phyloP scores from a whole-genome alignment of 2,113 vertebrate species.

The Python bivittatus region DNA sequence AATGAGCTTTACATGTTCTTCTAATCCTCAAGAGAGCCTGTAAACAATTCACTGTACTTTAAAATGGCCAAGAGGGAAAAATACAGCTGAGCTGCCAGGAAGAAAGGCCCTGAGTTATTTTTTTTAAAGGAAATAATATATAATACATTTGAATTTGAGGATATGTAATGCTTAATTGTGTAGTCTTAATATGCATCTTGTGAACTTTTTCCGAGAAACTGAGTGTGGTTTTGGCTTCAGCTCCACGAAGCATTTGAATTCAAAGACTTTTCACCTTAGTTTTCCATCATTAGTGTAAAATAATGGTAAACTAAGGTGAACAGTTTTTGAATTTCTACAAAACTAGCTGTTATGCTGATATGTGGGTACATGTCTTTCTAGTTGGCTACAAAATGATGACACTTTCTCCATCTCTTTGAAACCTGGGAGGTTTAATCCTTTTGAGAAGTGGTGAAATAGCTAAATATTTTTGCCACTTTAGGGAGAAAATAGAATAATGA shows the following conservation, averaged over 20 bases:
- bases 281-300: too few species aligned
- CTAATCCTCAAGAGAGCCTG: constrained; percentile 54
- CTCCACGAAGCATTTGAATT: not conserved
- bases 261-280: too few species aligned
- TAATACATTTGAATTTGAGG: constrained; percentile 24
- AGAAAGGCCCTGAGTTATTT: constrained; percentile 41
- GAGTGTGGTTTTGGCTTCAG: not conserved
- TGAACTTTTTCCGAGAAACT: not conserved
- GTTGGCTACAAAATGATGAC: not conserved
- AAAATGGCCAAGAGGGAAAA: constrained; percentile 44
- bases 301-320: not conserved
- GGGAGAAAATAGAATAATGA: not conserved
- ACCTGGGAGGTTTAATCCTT: not conserved
- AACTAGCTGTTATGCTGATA: not conserved
- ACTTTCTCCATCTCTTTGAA: not conserved
- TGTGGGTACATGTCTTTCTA: not conserved
- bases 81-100: constrained; percentile 41
- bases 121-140: constrained; percentile 18
- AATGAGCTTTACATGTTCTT: constrained; percentile 49
- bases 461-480: not conserved
- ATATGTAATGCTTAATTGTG: not conserved
- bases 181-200: not conserved
- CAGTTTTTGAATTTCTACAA: not conserved
- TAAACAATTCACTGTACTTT: constrained; percentile 53
- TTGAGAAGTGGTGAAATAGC: not conserved